A percentile compares a stretch with the other conserved stretches of the same genome.
These are phyloP conservation scores for Idaea biselata DNA, from an alignment of 2,888 invertebrate genomes.

Conservation along the genomic window DNA sequence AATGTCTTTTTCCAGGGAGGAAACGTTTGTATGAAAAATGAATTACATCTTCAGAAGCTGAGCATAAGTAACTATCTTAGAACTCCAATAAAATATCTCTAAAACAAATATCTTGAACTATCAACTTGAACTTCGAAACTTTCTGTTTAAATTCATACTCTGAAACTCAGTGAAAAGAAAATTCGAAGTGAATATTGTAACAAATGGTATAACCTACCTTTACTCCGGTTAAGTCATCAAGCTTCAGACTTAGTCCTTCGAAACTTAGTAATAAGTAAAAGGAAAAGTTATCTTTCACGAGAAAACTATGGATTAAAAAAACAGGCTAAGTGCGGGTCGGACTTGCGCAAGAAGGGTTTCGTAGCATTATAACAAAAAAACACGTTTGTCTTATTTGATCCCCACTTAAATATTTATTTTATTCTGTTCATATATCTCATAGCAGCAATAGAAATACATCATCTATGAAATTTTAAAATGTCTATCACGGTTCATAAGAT, in stretches of 20 bases:
- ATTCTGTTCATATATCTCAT: no score
- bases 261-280: constrained; percentile 1
- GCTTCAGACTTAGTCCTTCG: constrained; percentile 2
- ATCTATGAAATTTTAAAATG: no score
- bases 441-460: no score
- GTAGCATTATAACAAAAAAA: no score
- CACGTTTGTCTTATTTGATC: no score
- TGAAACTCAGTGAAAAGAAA: constrained; percentile 8
- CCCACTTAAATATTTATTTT: no score
- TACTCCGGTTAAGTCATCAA: constrained; percentile 17
- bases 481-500: no score
- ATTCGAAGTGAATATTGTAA: constrained; percentile 9
- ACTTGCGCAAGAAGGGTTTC: no score
- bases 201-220: constrained; percentile 7
- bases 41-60: no score
- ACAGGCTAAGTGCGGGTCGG: no score
- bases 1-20: no score
- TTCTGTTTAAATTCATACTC: neutral
- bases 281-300: constrained; percentile 7
- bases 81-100: neutral
- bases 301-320: constrained; percentile 2
- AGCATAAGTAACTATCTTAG: neutral
- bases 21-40: no score
- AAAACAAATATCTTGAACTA: neutral
- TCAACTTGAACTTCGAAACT: neutral